Conservation (phyloP, 2,113 vertebrate genomes). For the Astur gentilis region DNA sequence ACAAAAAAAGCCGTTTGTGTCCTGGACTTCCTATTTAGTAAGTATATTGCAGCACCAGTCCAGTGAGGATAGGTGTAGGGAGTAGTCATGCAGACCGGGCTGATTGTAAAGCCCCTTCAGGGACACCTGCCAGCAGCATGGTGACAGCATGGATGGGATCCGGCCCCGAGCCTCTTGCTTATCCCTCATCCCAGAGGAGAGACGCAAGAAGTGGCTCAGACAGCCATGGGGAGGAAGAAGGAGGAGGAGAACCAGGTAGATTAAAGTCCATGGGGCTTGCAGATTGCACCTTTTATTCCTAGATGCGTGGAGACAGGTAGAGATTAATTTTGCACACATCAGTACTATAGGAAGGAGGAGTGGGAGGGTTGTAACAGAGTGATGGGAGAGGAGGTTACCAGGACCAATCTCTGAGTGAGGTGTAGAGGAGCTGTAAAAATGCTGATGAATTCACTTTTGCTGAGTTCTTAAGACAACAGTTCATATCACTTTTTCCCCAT, state of each 20-base stretch:
- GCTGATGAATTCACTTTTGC: not conserved
- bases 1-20: not conserved
- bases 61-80: not conserved
- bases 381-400: not conserved
- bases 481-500: not conserved
- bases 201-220: not conserved
- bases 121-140: not conserved
- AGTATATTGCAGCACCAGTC: not conserved
- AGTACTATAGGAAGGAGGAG: not conserved
- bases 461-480: not conserved
- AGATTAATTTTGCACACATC: not conserved
- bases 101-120: not conserved
- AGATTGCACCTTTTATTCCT: not conserved
- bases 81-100: not conserved
- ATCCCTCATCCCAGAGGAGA: not conserved
- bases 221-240: not conserved
- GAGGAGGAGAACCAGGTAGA: not conserved
- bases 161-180: too few species aligned
- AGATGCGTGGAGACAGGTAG: not conserved
- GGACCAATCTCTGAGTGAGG: not conserved
- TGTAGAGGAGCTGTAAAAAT: not conserved
- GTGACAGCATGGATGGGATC: not conserved
- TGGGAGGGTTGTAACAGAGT: not conserved
- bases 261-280: not conserved
- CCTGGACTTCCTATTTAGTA: not conserved